phyloP scores from a whole-genome alignment of 2,888 invertebrate genomes.

The Drosophila imparisetae region DNA sequence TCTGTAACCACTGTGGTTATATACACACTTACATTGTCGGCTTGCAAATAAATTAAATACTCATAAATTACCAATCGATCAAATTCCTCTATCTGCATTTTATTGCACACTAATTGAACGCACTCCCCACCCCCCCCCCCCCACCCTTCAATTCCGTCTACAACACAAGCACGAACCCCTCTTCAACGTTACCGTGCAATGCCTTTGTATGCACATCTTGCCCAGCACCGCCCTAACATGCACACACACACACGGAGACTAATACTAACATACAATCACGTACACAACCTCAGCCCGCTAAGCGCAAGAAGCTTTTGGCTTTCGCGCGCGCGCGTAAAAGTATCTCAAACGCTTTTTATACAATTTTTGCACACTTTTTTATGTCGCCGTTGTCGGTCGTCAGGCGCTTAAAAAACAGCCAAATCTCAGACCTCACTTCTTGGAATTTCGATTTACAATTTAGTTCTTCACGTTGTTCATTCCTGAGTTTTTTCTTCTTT shows the following conservation, averaged over 20 bases:
- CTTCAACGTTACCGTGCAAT: slow-evolving; percentile 15
- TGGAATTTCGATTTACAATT: slow-evolving; percentile 80
- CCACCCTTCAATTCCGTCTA: no score
- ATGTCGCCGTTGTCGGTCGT: slow-evolving; percentile 42
- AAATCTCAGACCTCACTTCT: slow-evolving; percentile 70
- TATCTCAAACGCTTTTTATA: slow-evolving; percentile 72
- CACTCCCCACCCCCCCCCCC: slow-evolving; percentile 25
- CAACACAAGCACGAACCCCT: not conserved
- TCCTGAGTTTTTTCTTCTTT: slow-evolving; percentile 28
- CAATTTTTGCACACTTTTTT: slow-evolving; percentile 59
- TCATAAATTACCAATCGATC: slow-evolving; percentile 54
- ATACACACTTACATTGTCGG: slow-evolving; percentile 6
- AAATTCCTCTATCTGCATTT: slow-evolving; percentile 41
- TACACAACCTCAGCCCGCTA: slow-evolving; percentile 21
- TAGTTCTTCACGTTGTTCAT: slow-evolving; percentile 69
- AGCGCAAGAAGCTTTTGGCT: slow-evolving; percentile 42
- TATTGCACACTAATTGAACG: slow-evolving; percentile 68
- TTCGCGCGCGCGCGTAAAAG: slow-evolving; percentile 74
- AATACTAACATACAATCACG: not conserved
- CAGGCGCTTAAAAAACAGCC: slow-evolving; percentile 55
- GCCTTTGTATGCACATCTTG: slow-evolving; percentile 52
- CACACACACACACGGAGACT: slow-evolving; percentile 22
- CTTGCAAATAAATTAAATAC: slow-evolving; percentile 51
- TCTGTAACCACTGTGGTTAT: not conserved
- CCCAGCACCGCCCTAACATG: slow-evolving; percentile 51